Conservation (phyloP, 2,113 vertebrate genomes). For the Tauraco erythrolophus region DNA sequence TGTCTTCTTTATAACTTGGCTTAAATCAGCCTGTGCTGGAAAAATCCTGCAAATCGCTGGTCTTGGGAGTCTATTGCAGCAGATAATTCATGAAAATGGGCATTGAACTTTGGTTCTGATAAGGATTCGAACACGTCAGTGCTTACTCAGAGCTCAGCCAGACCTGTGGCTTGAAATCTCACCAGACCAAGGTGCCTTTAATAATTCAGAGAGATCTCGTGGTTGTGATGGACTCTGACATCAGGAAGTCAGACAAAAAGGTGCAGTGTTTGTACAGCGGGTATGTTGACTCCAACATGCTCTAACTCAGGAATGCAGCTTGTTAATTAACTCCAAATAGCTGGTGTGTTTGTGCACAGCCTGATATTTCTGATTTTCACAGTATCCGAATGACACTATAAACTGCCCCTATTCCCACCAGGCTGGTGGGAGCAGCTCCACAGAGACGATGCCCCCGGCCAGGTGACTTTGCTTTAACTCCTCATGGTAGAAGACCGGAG, state of each 20-base stretch:
- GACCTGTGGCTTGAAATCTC: neutral
- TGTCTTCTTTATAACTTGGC: neutral
- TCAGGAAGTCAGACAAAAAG: neutral
- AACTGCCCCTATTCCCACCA: neutral
- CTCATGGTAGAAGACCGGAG: neutral
- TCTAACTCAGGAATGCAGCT: neutral
- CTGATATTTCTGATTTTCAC: rapidly evolving
- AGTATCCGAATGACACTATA: neutral
- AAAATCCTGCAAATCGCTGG: neutral
- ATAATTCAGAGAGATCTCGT: rapidly evolving
- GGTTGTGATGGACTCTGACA: neutral
- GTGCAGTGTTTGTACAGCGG: neutral
- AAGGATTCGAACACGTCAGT: neutral
- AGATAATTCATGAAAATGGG: neutral
- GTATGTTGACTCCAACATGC: neutral
- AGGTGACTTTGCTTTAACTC: neutral
- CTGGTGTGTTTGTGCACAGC: neutral
- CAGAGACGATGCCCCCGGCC: neutral
- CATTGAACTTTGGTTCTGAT: neutral
- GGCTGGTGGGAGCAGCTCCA: neutral
- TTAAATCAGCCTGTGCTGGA: neutral
- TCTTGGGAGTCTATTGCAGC: neutral
- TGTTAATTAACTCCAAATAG: neutral
- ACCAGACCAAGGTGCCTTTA: neutral
- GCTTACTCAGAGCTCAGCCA: neutral